Percentiles rank a stretch among this genome's conserved stretches.
Conservation (phyloP, 1,140 invertebrate species). For the Ceratina japonica region DNA sequence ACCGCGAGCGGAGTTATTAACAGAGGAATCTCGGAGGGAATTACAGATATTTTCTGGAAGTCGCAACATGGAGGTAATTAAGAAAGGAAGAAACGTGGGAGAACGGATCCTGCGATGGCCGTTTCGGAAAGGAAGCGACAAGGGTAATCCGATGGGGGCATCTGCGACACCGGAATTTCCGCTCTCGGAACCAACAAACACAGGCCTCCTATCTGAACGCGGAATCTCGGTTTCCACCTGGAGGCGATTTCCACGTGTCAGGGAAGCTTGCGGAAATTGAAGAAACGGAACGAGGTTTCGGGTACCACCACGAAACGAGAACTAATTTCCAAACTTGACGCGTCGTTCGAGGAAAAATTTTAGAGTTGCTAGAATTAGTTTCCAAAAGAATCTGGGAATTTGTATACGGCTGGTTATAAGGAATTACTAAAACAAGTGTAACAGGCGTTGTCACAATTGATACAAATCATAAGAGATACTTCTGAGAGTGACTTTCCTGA, state of each 20-base stretch:
- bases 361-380: too few species aligned
- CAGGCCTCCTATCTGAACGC: not conserved
- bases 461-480: too few species aligned
- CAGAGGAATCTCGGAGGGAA: not conserved
- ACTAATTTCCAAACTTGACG: not conserved
- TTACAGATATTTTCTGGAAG: not conserved
- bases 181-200: not conserved
- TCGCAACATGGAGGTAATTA: not conserved
- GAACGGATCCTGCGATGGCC: not conserved
- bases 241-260: too few species aligned
- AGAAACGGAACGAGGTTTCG: not conserved
- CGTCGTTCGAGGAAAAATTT: not conserved
- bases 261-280: not conserved
- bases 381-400: too few species aligned
- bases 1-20: not conserved
- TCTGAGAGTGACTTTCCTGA: too few species aligned
- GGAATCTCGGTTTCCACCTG: conserved; percentile 9
- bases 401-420: too few species aligned
- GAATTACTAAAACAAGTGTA: too few species aligned
- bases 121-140: not conserved
- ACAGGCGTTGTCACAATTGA: too few species aligned
- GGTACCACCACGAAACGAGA: not conserved
- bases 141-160: conserved; percentile 3
- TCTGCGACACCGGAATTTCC: not conserved
- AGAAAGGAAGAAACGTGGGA: not conserved